Conservation (phyloP, 2,888 invertebrate genomes). For the Lottia gigantea region DNA sequence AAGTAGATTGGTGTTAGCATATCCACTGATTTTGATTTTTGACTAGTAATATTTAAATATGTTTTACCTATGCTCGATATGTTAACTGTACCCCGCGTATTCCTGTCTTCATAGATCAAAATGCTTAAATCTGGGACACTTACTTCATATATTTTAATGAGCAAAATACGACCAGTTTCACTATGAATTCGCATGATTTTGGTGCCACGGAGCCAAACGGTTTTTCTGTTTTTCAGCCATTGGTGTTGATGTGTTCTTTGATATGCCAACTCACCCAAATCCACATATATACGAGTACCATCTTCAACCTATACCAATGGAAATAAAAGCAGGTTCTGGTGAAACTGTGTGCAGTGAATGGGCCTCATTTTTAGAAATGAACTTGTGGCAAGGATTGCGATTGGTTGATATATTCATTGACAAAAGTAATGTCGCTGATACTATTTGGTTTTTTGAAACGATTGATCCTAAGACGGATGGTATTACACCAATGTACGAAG, state of each 20-base stretch:
- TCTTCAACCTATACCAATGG: slow-evolving; percentile 38
- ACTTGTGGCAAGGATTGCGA: slow-evolving; percentile 57
- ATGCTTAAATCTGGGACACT: too few species aligned
- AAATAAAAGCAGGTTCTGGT: slow-evolving; percentile 16
- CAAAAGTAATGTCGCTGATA: slow-evolving; percentile 37
- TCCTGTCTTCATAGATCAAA: too few species aligned
- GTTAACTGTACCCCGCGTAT: too few species aligned
- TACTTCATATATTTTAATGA: too few species aligned
- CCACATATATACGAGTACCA: slow-evolving; percentile 51
- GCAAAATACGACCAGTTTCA: too few species aligned
- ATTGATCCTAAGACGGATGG: slow-evolving; percentile 45
- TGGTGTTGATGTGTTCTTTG: slow-evolving; percentile 61
- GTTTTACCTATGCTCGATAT: too few species aligned
- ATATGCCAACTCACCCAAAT: slow-evolving; percentile 45
- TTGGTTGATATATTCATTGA: slow-evolving; percentile 62
- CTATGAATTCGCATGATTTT: too few species aligned
- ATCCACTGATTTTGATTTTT: too few species aligned
- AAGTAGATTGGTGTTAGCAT: too few species aligned
- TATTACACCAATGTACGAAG: slow-evolving; percentile 55
- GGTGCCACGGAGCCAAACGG: too few species aligned
- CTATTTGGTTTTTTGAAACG: slow-evolving; percentile 64
- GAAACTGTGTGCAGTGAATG: slow-evolving; percentile 50
- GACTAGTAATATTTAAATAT: too few species aligned
- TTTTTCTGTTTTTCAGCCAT: slow-evolving; percentile 42
- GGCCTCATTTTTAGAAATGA: slow-evolving; percentile 46